phyloP scores from a whole-genome alignment of 2,113 vertebrate species.

The Gobius niger region DNA sequence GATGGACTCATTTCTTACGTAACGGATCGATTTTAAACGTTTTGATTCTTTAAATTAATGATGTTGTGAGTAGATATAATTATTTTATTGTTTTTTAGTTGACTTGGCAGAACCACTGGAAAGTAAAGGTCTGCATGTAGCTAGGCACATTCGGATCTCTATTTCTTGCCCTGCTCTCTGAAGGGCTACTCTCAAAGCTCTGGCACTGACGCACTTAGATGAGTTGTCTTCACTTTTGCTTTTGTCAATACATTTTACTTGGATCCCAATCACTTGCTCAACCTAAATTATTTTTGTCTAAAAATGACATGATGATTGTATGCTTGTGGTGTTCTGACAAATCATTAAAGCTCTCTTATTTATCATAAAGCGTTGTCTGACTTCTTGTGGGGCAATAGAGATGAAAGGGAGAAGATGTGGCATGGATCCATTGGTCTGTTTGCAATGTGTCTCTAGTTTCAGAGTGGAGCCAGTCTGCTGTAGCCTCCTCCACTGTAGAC shows the following conservation, averaged over 20 bases:
- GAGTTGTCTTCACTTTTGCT: constrained; percentile 5
- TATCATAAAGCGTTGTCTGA: background rate
- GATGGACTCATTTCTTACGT: background rate
- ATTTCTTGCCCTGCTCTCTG: constrained; percentile 40
- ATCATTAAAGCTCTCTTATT: constrained; percentile 54
- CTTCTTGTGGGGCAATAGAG: background rate
- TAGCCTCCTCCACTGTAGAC: background rate
- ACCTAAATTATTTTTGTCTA: constrained; percentile 14
- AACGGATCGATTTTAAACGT: background rate
- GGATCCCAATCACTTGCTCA: constrained; percentile 12
- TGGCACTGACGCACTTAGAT: constrained; percentile 22
- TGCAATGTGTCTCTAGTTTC: background rate
- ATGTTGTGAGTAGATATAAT: background rate
- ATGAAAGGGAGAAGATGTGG: constrained; percentile 2
- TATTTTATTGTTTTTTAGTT: constrained; percentile 24
- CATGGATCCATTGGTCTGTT: constrained; percentile 14
- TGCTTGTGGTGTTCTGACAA: constrained; percentile 43
- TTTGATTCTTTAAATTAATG: background rate
- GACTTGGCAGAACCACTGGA: constrained; percentile 60
- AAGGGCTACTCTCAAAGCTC: constrained; percentile 32
- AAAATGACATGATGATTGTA: background rate
- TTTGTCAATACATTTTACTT: constrained; percentile 10
- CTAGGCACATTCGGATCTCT: constrained; percentile 52
- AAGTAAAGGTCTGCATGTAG: constrained; percentile 41
- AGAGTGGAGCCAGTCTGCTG: background rate